Evolutionary conservation across 2,113 vertebrate genomes (phyloP).

Genomic region (Eulemur rufifrons): DNA sequence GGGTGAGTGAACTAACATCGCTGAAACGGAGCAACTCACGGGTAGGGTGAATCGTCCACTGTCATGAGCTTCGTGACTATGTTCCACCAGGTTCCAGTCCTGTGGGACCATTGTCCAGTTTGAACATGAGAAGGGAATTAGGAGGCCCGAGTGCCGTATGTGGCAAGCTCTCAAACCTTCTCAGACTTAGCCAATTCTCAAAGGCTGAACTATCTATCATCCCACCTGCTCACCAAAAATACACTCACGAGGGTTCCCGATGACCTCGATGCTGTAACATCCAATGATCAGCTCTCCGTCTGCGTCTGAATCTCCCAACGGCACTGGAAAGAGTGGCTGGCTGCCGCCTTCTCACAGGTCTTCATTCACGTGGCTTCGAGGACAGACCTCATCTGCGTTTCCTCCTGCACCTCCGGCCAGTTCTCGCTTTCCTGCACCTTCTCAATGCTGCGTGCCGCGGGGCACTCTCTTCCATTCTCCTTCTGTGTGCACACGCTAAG

Average conservation of each 20-base stretch:
- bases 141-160: too few species aligned
- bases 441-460: rapidly evolving
- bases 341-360: neutral
- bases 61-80: too few species aligned
- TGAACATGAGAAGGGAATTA: neutral
- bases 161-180: neutral
- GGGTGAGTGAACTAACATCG: neutral
- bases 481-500: rapidly evolving
- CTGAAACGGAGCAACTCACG: neutral
- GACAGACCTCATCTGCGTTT: neutral
- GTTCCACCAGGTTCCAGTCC: neutral
- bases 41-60: neutral
- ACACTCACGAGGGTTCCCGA: neutral
- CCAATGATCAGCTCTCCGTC: neutral
- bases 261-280: too few species aligned
- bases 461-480: too few species aligned
- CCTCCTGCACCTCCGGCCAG: neutral
- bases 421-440: neutral
- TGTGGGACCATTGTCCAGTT: neutral
- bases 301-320: neutral
- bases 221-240: neutral
- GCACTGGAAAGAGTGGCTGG: neutral
- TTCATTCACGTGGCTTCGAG: neutral
- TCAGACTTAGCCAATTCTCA: neutral
- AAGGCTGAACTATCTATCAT: too few species aligned